phyloP scores from a whole-genome alignment of 2,888 invertebrate genomes.

The Rotaria sp. region DNA sequence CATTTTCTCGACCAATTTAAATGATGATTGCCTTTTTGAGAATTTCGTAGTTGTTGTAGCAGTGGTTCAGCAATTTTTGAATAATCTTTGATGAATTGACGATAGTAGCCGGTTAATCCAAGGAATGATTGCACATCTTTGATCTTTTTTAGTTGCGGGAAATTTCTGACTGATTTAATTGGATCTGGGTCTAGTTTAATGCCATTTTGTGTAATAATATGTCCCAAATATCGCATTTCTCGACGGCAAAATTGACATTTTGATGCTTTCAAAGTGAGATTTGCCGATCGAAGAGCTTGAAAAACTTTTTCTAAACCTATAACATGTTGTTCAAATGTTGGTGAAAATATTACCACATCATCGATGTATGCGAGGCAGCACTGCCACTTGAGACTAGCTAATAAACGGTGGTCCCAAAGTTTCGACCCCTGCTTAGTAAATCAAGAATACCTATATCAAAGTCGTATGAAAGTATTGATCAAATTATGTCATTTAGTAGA shows the following conservation, averaged over 20 bases:
- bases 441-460: no score
- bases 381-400: constrained; percentile 23
- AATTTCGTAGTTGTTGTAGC: neutral
- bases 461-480: no score
- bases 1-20: constrained; percentile 9
- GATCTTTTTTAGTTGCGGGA: constrained; percentile 12
- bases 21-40: neutral
- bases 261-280: constrained; percentile 18
- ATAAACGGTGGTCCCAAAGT: no score
- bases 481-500: no score
- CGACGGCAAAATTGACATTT: constrained; percentile 34
- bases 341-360: constrained; percentile 30
- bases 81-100: constrained; percentile 31
- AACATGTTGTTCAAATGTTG: constrained; percentile 29
- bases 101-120: constrained; percentile 17
- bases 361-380: constrained; percentile 29
- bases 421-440: no score
- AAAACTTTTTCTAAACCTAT: constrained; percentile 6
- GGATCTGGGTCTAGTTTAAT: constrained; percentile 26
- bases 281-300: constrained; percentile 24
- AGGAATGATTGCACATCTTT: constrained; percentile 30
- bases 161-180: constrained; percentile 26
- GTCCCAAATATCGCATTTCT: constrained; percentile 31
- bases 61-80: constrained; percentile 32
- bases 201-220: neutral